Evolutionary conservation across 2,888 invertebrate species (phyloP).

Genomic region (Sycophila texana): DNA sequence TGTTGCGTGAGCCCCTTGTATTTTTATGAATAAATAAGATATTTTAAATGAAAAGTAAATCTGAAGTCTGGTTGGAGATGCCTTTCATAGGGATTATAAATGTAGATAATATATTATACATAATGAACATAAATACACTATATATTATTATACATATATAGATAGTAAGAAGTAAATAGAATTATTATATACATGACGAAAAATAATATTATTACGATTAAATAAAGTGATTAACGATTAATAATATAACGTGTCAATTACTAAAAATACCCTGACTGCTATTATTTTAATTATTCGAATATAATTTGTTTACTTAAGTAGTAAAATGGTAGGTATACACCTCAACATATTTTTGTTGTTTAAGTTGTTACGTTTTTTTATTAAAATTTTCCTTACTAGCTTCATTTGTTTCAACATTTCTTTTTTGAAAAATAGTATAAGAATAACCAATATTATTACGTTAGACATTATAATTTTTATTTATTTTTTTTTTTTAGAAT

Average conservation of each 20-base stretch:
- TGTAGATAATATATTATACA: constrained; percentile 76
- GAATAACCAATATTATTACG: too few relatives aligned
- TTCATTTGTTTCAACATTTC: too few relatives aligned
- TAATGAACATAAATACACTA: constrained; percentile 75
- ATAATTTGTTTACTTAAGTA: background rate
- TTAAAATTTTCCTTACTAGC: too few relatives aligned
- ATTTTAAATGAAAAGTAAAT: constrained; percentile 75
- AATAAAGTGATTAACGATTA: constrained; percentile 75
- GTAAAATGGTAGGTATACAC: too few relatives aligned
- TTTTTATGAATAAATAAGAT: constrained; percentile 76
- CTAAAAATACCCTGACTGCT: background rate
- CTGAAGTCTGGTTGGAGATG: constrained; percentile 76
- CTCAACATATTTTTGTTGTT: too few relatives aligned
- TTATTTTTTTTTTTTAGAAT: too few relatives aligned
- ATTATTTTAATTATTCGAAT: background rate
- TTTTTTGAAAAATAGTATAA: too few relatives aligned
- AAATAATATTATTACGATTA: constrained; percentile 74
- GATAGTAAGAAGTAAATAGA: constrained; percentile 69
- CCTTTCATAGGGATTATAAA: constrained; percentile 76
- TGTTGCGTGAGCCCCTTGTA: constrained; percentile 67
- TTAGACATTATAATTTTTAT: too few relatives aligned
- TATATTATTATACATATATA: constrained; percentile 70
- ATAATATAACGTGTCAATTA: constrained; percentile 59
- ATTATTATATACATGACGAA: constrained; percentile 71
- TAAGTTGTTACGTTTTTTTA: background rate